Conservation (phyloP, 2,113 vertebrate genomes). For the Pholis gunnellus region DNA sequence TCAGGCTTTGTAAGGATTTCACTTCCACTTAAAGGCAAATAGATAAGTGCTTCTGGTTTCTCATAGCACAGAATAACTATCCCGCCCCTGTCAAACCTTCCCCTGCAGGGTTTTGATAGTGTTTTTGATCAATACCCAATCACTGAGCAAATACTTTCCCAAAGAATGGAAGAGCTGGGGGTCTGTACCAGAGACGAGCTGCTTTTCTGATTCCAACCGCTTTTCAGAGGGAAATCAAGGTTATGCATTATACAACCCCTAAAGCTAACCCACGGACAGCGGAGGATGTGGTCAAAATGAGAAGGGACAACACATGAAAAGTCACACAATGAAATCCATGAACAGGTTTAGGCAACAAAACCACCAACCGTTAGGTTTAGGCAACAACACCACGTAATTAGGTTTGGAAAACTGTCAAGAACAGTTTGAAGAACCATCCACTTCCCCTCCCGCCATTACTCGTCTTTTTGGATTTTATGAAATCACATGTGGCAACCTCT, state of each 20-base stretch:
- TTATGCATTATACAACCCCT: not conserved
- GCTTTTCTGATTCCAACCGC: constrained; percentile 16
- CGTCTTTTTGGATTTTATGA: no score
- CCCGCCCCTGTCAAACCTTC: constrained; percentile 3
- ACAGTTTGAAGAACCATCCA: no score
- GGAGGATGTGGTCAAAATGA: not conserved
- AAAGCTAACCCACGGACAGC: not conserved
- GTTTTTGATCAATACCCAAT: constrained; percentile 61
- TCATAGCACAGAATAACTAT: constrained; percentile 12
- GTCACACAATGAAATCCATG: no score
- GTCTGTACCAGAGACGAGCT: constrained; percentile 1
- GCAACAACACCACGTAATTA: no score
- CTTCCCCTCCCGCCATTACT: no score
- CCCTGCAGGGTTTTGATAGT: constrained; percentile 23
- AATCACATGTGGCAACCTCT: no score
- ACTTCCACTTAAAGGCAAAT: constrained; percentile 12
- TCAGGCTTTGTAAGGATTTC: constrained; percentile 15
- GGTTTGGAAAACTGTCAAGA: no score
- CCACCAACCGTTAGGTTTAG: no score
- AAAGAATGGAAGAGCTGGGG: constrained; percentile 15
- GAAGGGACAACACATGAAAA: constrained; percentile 1
- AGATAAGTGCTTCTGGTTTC: constrained; percentile 24
- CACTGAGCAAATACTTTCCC: constrained; percentile 22
- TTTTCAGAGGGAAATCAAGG: constrained; percentile 7
- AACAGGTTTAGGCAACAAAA: no score